phyloP scores from a whole-genome alignment of 1,140 invertebrate species.

The Papilio xuthus region DNA sequence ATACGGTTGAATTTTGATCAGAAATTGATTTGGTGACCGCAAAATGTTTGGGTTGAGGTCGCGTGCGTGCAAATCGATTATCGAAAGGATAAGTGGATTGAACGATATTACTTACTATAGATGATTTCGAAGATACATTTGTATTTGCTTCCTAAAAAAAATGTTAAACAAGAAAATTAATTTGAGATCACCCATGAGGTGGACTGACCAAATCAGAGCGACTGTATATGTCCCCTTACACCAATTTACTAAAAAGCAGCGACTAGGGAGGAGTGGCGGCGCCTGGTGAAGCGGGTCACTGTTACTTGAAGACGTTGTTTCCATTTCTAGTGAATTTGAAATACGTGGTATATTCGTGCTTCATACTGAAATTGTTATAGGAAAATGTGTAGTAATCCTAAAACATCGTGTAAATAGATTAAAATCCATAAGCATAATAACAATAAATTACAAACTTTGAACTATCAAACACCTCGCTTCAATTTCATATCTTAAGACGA shows the following conservation, averaged over 20 bases:
- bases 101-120: slow-evolving; percentile 44
- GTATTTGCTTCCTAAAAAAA: background rate
- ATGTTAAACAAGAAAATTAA: no score
- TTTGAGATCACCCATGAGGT: no score
- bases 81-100: slow-evolving; percentile 54
- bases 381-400: slow-evolving; percentile 21
- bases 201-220: no score
- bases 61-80: slow-evolving; percentile 66
- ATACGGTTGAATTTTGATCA: slow-evolving; percentile 43
- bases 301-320: background rate
- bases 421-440: slow-evolving; percentile 34
- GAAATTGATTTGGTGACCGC: slow-evolving; percentile 25
- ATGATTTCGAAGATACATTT: slow-evolving; percentile 15
- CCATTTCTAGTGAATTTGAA: background rate
- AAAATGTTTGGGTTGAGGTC: slow-evolving; percentile 48
- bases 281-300: no score
- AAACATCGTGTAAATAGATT: slow-evolving; percentile 36
- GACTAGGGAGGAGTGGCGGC: no score
- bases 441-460: slow-evolving; percentile 38
- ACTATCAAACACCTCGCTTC: slow-evolving; percentile 57
- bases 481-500: slow-evolving; percentile 55
- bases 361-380: background rate
- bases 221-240: no score
- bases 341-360: background rate
- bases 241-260: no score